Base-by-base conservation (phyloP, 2,888 invertebrate species). In the Mesochorus sp. region DNA sequence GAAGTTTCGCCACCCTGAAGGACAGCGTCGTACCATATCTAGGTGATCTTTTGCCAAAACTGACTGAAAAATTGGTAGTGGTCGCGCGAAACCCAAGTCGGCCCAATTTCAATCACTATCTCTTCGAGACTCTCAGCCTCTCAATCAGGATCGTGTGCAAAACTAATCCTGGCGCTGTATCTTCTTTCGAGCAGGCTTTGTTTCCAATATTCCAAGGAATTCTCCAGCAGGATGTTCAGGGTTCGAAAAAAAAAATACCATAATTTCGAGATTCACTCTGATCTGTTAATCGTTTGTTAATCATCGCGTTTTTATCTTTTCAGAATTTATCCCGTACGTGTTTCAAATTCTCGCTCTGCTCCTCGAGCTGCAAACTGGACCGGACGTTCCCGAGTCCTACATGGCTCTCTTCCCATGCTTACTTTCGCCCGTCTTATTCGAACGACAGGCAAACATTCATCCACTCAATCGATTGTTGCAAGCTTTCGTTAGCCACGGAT, bases 311-410 rank as follows among this genome's bases (percentile, higher is more conserved):
- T 37, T 59, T 74, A 66, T 77, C 77, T 83, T 75, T 91, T 24
- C 93, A 94, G 99, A 99, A 91, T 99, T 99, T 92, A 96, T 99
- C 92, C 99, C 99, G 0, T 99, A 99, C 91, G 97, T 98, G 53
- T 99, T 99, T 91, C 99, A 99, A 96, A 95, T 99, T 92, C 92
- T 99, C 42, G 97, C 98, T 0, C 92, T 99, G 17, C 92, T 99
- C 71, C 93, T 99, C 92, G 98, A 98, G 91, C 91, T 96, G 76
- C 94, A 95, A 59, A 90, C 91, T 0, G 91, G 90, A 3, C 92
- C 92, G 2, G 91, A 93, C 24, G 93, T 95, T 77, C 96, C 97
- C 12, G 96, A 95, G 71, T 94, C 96, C 0, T 99, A 99, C 92
- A 95, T 96, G 92, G 95, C 95, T 2, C 92, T 99, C 67, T 95